Evolutionary conservation across 2,113 vertebrate genomes (phyloP).

Genomic region (Lathamus discolor): DNA sequence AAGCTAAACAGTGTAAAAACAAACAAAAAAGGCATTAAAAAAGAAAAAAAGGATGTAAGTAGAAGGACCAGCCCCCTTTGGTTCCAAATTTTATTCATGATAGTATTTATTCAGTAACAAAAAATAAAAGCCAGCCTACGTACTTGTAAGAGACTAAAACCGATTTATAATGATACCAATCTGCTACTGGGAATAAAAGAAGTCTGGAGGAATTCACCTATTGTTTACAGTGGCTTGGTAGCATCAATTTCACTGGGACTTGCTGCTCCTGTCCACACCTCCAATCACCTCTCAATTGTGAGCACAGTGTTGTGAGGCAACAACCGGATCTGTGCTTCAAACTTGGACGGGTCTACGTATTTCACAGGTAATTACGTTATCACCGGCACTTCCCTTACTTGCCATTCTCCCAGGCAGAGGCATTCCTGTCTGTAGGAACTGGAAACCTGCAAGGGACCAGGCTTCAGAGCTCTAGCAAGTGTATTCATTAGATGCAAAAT

Average conservation of each 20-base stretch:
- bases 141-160: background rate
- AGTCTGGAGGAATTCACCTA: background rate
- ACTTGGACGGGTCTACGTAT: rapidly evolving
- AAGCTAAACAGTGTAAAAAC: background rate
- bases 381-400: background rate
- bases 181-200: background rate
- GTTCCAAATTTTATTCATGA: background rate
- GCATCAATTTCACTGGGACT: background rate
- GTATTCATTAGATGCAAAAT: background rate
- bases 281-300: background rate
- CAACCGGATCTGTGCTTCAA: background rate
- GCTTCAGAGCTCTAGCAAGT: background rate
- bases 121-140: too few relatives aligned
- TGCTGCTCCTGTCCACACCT: background rate
- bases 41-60: background rate
- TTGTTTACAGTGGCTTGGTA: background rate
- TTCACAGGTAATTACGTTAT: background rate
- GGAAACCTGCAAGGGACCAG: background rate
- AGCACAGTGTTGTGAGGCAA: background rate
- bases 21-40: background rate
- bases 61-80: background rate
- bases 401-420: background rate
- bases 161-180: background rate
- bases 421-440: background rate
- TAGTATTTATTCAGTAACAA: background rate